A percentile compares a stretch with the other conserved stretches of the same genome.
Evolutionary conservation across 2,113 vertebrate genomes (phyloP).

Genomic region (Bettongia penicillata): DNA sequence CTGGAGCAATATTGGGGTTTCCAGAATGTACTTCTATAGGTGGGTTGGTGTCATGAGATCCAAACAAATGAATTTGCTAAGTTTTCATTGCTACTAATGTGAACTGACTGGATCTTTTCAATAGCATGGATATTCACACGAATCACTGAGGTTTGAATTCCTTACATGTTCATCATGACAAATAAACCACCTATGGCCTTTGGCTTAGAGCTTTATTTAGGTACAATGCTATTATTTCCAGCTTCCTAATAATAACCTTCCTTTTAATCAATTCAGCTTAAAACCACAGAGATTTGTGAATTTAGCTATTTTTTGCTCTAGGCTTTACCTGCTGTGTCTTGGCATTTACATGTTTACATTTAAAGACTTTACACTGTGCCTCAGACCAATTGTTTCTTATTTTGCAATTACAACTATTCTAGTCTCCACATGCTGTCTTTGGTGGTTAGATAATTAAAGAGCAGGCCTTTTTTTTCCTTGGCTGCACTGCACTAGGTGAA

Average conservation of each 20-base stretch:
- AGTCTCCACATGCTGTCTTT: slow-evolving; percentile 59
- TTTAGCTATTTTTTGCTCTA: not conserved
- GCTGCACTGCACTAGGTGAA: slow-evolving; percentile 81
- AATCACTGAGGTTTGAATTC: not conserved
- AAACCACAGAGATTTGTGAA: not conserved
- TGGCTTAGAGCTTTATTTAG: not conserved
- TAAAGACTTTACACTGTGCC: not conserved
- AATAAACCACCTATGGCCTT: accelerated
- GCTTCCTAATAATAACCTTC: not conserved
- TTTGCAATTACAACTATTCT: slow-evolving; percentile 69
- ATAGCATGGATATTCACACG: accelerated
- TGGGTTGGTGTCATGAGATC: not conserved
- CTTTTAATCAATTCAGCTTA: not conserved
- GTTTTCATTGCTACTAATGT: not conserved
- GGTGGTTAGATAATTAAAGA: slow-evolving; percentile 81
- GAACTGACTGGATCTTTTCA: not conserved
- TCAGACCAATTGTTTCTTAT: slow-evolving; percentile 51
- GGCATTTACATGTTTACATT: not conserved
- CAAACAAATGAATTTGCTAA: not conserved
- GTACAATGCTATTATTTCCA: accelerated
- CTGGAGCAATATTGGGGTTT: not conserved
- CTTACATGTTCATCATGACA: not conserved
- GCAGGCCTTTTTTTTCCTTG: slow-evolving; percentile 71
- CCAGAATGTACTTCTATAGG: not conserved
- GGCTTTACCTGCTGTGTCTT: not conserved